phyloP scores from a whole-genome alignment of 2,888 invertebrate genomes.

The Clepsis dumicolana region DNA sequence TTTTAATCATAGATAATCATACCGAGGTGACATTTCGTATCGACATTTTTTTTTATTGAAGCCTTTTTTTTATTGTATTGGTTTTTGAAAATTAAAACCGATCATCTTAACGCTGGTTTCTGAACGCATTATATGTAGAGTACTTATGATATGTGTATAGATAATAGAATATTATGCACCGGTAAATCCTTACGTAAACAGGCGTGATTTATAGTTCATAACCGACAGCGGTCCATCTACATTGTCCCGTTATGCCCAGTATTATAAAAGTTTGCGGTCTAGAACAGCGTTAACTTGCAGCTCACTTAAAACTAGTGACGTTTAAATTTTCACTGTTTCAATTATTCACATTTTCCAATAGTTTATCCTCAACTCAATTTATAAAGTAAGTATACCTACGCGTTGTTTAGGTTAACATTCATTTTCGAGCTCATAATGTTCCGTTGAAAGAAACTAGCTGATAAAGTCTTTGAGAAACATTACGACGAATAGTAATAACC shows the following conservation, averaged over 20 bases:
- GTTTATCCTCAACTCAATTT: not conserved
- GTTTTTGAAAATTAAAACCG: too few relatives aligned
- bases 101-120: too few relatives aligned
- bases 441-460: conserved; percentile 37
- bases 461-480: conserved; percentile 22
- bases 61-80: too few relatives aligned
- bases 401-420: conserved; percentile 16
- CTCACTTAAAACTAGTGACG: not conserved
- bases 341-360: not conserved
- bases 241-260: conserved; percentile 15
- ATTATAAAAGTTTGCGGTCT: not conserved
- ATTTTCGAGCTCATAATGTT: conserved; percentile 36
- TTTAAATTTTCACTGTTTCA: not conserved
- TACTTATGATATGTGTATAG: too few relatives aligned
- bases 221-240: not conserved
- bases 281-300: not conserved
- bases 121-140: too few relatives aligned
- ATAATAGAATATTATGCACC: conserved; percentile 30
- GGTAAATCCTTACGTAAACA: conserved; percentile 21
- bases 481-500: conserved; percentile 30
- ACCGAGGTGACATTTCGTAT: too few relatives aligned
- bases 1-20: too few relatives aligned
- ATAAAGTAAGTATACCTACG: not conserved
- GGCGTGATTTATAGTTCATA: conserved; percentile 33
- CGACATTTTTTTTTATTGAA: too few relatives aligned